These are phyloP conservation scores for Tipula vernalis DNA, from an alignment of 2,888 invertebrate genomes.

Conservation along the genomic window DNA sequence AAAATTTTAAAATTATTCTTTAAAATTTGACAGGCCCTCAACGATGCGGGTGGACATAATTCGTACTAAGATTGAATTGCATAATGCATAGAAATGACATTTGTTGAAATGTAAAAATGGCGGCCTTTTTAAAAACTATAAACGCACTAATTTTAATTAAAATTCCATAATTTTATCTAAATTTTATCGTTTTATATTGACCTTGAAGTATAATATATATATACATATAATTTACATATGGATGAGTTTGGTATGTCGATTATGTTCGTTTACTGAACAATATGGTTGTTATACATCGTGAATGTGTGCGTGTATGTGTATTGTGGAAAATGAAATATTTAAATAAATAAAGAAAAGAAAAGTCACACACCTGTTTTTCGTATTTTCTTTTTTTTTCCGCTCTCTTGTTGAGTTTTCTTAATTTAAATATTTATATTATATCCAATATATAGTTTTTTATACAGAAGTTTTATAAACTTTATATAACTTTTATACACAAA, in stretches of 20 bases:
- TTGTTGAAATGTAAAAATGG: not conserved
- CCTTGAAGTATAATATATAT: not conserved
- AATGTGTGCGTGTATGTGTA: not conserved
- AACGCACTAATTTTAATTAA: not conserved
- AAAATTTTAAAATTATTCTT: not conserved
- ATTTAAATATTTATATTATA: not conserved
- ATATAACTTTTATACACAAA: not conserved
- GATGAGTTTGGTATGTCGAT: not conserved
- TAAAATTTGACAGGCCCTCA: not conserved
- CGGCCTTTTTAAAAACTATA: not conserved
- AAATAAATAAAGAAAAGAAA: not conserved
- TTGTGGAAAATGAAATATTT: not conserved
- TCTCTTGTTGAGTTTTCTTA: not conserved
- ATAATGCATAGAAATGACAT: not conserved
- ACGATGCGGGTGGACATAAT: not conserved
- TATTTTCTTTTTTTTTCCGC: not conserved
- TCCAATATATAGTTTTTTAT: not conserved
- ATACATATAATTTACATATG: not conserved
- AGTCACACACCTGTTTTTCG: not conserved
- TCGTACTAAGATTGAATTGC: not conserved
- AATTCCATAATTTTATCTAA: not conserved
- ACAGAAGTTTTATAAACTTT: not conserved
- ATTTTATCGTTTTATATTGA: not conserved
- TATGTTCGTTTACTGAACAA: not conserved
- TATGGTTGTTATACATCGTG: not conserved